Evolutionary conservation across 1,140 invertebrate species (phyloP).

Genomic region (Nephotettix cincticeps): DNA sequence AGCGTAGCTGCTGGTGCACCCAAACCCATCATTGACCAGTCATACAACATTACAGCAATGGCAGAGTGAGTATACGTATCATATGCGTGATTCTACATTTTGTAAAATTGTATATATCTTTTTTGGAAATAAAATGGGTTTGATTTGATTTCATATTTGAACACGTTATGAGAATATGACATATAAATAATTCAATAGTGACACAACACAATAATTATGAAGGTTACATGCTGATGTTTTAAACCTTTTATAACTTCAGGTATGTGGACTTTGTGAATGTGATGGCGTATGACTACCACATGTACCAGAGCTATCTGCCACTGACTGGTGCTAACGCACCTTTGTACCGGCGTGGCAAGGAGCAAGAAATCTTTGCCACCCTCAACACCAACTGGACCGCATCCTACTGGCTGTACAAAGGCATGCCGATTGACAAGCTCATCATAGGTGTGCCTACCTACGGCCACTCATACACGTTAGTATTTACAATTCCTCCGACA

Average conservation of each 20-base stretch:
- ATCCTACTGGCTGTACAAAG: conserved; percentile 74
- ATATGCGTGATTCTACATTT: too few species aligned
- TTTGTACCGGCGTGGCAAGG: conserved; percentile 58
- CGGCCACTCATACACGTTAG: conserved; percentile 75
- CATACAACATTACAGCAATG: conserved; percentile 74
- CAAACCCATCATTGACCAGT: conserved; percentile 65
- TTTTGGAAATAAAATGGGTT: too few species aligned
- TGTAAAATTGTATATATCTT: too few species aligned
- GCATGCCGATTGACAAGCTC: conserved; percentile 80
- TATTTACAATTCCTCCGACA: too few species aligned
- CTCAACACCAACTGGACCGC: conserved; percentile 83
- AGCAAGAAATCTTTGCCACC: conserved; percentile 65
- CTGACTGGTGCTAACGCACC: conserved; percentile 84
- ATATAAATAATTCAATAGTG: too few species aligned
- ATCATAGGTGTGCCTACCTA: conserved; percentile 89
- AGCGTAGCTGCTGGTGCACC: conserved; percentile 76
- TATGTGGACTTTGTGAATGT: conserved; percentile 82
- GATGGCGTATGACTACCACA: conserved; percentile 90
- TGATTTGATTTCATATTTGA: too few species aligned
- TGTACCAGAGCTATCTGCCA: conserved; percentile 70
- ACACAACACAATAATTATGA: too few species aligned
- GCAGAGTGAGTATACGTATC: conserved; percentile 47
- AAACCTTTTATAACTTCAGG: conserved; percentile 50
- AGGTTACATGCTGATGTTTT: too few species aligned
- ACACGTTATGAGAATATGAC: too few species aligned